phyloP scores from a whole-genome alignment of 2,113 vertebrate species.

The Cathartes aura region DNA sequence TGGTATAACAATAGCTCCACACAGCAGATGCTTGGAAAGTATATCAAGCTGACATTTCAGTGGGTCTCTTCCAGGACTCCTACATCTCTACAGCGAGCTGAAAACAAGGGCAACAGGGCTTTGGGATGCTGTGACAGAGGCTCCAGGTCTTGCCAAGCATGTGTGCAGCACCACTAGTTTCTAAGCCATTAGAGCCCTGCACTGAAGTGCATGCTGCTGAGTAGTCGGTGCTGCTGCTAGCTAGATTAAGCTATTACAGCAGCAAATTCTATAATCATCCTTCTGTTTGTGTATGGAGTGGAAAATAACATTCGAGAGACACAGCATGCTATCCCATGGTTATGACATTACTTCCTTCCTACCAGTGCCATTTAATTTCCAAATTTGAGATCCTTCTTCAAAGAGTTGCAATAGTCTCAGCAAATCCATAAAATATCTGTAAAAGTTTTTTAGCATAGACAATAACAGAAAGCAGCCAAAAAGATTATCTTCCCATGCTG shows the following conservation, averaged over 20 bases:
- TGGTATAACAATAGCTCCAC: background rate
- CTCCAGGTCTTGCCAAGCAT: accelerated
- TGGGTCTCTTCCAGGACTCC: background rate
- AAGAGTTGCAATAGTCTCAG: background rate
- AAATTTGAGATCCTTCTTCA: background rate
- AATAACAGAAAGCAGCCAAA: background rate
- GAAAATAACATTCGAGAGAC: background rate
- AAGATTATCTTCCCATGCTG: background rate
- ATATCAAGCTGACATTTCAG: background rate
- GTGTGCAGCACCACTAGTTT: background rate
- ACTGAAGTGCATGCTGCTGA: background rate
- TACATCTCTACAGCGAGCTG: background rate
- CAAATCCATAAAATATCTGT: background rate
- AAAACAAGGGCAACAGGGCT: background rate
- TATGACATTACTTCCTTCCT: background rate
- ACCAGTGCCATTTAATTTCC: background rate
- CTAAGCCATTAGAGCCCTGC: background rate
- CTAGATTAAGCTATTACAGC: background rate
- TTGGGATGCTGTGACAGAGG: background rate
- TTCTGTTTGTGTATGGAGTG: background rate
- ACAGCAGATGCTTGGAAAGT: background rate
- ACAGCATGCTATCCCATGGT: background rate
- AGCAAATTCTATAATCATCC: background rate
- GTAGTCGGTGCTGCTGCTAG: background rate
- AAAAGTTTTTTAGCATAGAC: background rate